These are phyloP conservation scores for Melanerpes formicivorus DNA, from an alignment of 2,113 vertebrate species.

Conservation along the genomic window DNA sequence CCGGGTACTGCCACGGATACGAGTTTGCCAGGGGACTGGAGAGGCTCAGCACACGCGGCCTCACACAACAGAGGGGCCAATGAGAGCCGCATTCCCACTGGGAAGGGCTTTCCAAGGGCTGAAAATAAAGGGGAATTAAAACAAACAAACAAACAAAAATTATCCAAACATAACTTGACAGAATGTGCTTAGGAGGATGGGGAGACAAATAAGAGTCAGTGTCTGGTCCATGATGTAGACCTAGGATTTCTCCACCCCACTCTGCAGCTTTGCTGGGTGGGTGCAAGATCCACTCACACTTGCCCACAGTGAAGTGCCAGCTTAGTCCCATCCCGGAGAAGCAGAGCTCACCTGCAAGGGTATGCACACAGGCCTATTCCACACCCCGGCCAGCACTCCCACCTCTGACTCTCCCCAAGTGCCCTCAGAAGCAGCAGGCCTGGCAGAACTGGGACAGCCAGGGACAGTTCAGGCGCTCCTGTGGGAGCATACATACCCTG, in stretches of 20 bases:
- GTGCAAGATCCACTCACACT: fast-evolving
- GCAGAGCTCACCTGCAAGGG: neutral
- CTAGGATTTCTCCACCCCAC: fast-evolving
- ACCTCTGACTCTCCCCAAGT: too few species aligned
- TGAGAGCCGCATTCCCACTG: fast-evolving
- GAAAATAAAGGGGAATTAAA: neutral
- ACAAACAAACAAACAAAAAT: too few species aligned
- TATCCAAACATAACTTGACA: neutral
- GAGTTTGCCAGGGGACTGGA: fast-evolving
- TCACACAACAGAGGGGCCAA: fast-evolving
- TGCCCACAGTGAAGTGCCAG: neutral
- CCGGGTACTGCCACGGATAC: neutral
- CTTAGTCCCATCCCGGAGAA: fast-evolving
- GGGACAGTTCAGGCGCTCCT: neutral
- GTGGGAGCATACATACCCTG: neutral
- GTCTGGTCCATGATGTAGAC: fast-evolving
- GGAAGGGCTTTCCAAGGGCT: neutral
- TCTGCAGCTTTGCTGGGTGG: neutral
- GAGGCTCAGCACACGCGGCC: too few species aligned
- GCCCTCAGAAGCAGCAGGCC: neutral
- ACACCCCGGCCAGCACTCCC: neutral
- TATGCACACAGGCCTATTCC: fast-evolving
- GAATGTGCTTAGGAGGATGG: neutral
- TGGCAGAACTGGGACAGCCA: neutral
- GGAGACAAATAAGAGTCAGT: neutral